These are phyloP conservation scores for Eriosoma lanigerum DNA, from an alignment of 1,140 invertebrate species.

Conservation along the genomic window DNA sequence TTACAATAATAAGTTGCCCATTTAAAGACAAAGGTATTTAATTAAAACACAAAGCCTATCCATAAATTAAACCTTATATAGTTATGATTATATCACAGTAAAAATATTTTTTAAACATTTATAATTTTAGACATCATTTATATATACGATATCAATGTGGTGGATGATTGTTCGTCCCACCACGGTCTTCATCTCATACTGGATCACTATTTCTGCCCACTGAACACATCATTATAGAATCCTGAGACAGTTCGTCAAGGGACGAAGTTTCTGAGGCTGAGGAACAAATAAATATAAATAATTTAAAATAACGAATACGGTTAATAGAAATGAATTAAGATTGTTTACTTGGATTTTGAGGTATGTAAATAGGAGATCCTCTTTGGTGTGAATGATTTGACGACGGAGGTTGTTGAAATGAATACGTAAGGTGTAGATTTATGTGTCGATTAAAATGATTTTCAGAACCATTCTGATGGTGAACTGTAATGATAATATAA, in stretches of 20 bases:
- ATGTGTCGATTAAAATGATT: constrained; percentile 71
- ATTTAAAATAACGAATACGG: not conserved
- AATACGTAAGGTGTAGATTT: constrained; percentile 80
- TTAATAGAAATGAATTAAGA: not conserved
- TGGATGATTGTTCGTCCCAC: constrained; percentile 48
- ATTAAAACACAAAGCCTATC: not conserved
- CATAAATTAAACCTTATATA: not conserved
- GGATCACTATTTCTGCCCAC: constrained; percentile 55
- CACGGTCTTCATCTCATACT: constrained; percentile 56
- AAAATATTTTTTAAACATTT: not conserved
- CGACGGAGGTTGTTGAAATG: constrained; percentile 70
- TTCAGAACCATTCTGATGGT: constrained; percentile 46
- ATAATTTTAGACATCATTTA: not conserved
- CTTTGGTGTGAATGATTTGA: constrained; percentile 62
- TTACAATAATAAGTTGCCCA: not conserved
- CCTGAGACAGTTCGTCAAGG: constrained; percentile 78
- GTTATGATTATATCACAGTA: constrained; percentile 19
- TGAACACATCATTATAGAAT: constrained; percentile 67
- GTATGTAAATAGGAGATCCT: constrained; percentile 64
- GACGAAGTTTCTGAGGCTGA: constrained; percentile 73
- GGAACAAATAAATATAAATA: constrained; percentile 56
- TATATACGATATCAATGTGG: not conserved
- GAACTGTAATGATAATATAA: constrained; percentile 32
- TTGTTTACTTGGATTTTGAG: constrained; percentile 60
- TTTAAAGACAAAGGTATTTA: not conserved